Conservation (phyloP, 2,888 invertebrate genomes). For the Rhaphigaster nebulosa region DNA sequence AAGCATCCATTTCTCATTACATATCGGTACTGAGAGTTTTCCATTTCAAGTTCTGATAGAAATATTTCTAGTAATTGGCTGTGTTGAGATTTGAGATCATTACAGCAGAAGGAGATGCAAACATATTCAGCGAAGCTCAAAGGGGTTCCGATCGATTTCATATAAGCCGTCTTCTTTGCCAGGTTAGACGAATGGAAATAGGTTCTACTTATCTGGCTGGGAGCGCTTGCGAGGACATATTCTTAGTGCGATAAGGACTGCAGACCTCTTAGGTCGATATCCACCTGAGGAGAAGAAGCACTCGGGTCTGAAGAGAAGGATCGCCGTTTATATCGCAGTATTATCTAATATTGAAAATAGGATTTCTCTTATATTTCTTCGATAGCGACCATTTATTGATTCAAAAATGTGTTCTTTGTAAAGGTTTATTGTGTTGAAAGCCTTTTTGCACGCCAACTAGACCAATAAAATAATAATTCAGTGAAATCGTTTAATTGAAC, state of each 20-base stretch:
- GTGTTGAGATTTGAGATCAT: not conserved
- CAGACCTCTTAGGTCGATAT: not conserved
- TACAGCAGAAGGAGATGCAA: not conserved
- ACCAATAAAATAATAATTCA: no score
- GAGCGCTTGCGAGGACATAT: slow-evolving; percentile 9
- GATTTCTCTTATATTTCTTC: no score
- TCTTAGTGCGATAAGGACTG: not conserved
- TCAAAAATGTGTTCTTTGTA: no score
- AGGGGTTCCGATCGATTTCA: not conserved
- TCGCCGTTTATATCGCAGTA: not conserved
- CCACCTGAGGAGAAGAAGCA: not conserved
- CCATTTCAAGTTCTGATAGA: not conserved
- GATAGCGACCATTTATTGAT: no score
- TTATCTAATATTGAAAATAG: no score
- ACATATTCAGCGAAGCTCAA: not conserved
- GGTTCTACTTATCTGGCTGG: not conserved
- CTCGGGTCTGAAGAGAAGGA: not conserved
- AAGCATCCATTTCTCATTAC: no score
- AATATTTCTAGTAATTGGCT: not conserved
- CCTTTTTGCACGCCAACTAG: no score
- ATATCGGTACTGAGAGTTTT: no score
- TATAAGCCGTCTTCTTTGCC: not conserved
- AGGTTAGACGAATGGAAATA: not conserved
- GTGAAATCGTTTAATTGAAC: no score
- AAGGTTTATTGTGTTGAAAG: no score